phyloP scores from a whole-genome alignment of 2,797 vertebrate species.

The Naso thynnoides region DNA sequence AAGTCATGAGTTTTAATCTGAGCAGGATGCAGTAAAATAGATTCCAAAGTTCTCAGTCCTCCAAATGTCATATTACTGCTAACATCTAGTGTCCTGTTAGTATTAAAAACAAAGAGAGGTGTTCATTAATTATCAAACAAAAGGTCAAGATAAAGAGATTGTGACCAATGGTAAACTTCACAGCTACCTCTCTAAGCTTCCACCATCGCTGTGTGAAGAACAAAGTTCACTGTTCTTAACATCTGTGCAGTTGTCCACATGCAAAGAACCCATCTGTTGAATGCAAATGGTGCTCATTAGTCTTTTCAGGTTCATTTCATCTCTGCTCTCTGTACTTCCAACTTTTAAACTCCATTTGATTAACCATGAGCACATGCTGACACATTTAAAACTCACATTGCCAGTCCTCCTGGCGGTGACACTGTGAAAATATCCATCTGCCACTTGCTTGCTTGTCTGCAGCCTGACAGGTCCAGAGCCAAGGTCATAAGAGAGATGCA shows the following conservation, averaged over 20 bases:
- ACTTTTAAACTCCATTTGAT: neutral
- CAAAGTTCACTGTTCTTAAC: constrained; percentile 76
- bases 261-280: constrained; percentile 81
- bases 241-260: constrained; percentile 84
- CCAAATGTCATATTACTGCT: constrained; percentile 82
- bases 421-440: constrained; percentile 85
- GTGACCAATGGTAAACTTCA: neutral
- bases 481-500: constrained; percentile 83
- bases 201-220: constrained; percentile 74
- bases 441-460: constrained; percentile 78
- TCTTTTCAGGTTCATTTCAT: constrained; percentile 2
- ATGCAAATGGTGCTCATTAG: constrained; percentile 23
- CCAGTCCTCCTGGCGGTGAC: constrained; percentile 81
- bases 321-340: neutral
- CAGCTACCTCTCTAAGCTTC: constrained; percentile 76
- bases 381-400: constrained; percentile 74
- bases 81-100: constrained; percentile 82
- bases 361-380: neutral
- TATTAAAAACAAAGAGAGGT: constrained; percentile 1
- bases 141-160: neutral
- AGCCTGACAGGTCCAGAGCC: constrained; percentile 81
- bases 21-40: constrained; percentile 69
- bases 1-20: constrained; percentile 84
- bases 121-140: neutral
- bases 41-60: constrained; percentile 78